phyloP scores from a whole-genome alignment of 2,113 vertebrate genomes.

The Ictalurus punctatus region DNA sequence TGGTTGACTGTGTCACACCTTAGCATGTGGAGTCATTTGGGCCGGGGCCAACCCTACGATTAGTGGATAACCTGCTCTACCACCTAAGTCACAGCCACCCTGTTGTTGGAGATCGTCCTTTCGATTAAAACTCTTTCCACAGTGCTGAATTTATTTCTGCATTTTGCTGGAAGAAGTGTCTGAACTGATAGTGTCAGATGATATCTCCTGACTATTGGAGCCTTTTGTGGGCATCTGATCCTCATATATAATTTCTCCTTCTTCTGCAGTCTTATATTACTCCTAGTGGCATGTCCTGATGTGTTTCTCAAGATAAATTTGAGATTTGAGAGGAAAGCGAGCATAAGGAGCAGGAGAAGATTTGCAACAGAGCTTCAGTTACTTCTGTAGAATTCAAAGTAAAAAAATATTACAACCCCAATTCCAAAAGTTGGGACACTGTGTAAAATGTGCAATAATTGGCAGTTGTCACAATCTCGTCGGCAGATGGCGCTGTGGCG shows the following conservation, averaged over 20 bases:
- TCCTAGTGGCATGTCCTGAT: not conserved
- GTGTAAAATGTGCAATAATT: no score
- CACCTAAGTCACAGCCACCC: no score
- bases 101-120: no score
- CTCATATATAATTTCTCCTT: not conserved
- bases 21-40: no score
- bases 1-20: no score
- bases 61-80: no score
- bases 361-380: not conserved
- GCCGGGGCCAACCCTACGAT: no score
- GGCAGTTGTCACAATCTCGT: no score
- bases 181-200: not conserved
- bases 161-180: not conserved
- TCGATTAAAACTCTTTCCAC: no score
- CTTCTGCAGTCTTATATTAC: not conserved
- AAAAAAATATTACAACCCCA: not conserved
- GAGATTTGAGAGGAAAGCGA: not conserved
- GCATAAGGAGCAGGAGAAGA: not conserved
- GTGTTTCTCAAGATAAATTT: not conserved
- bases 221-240: not conserved
- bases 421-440: no score
- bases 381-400: not conserved
- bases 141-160: not conserved
- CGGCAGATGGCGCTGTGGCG: no score
- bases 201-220: not conserved